Conservation (phyloP, 2,797 vertebrate genomes). For the Melanogrammus aeglefinus region DNA sequence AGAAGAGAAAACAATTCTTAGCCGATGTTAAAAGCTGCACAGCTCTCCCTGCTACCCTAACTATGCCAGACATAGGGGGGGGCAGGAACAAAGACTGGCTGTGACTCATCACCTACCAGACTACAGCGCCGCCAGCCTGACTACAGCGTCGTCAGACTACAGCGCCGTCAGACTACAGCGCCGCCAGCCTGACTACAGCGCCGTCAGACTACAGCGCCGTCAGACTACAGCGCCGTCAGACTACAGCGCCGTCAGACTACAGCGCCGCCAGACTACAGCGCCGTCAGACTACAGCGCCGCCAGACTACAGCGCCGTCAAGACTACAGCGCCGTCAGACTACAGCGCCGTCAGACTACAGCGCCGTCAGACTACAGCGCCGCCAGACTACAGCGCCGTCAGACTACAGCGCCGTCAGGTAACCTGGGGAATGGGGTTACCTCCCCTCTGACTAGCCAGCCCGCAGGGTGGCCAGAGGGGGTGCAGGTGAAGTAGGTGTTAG, state of each 20-base stretch:
- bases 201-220: constrained; percentile 51
- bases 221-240: constrained; percentile 49
- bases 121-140: constrained; percentile 47
- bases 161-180: constrained; percentile 52
- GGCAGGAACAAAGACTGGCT: constrained; percentile 33
- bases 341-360: constrained; percentile 43
- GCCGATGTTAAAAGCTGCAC: constrained; percentile 18
- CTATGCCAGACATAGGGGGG: constrained; percentile 36
- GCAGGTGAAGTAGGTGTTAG: constrained; percentile 58
- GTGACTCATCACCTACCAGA: constrained; percentile 63
- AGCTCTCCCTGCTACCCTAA: constrained; percentile 11
- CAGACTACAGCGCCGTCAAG: too few relatives aligned
- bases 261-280: constrained; percentile 41
- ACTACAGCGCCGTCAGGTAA: constrained; percentile 48
- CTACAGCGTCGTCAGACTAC: constrained; percentile 52
- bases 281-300: constrained; percentile 50
- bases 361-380: constrained; percentile 52
- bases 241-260: too few relatives aligned
- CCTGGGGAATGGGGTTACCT: constrained; percentile 64
- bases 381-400: too few relatives aligned
- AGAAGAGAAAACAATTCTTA: constrained; percentile 57
- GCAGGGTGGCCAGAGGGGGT: constrained; percentile 5
- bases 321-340: too few relatives aligned
- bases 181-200: too few relatives aligned
- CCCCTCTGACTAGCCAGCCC: constrained; percentile 50